Base-by-base conservation (phyloP, 2,113 vertebrate genomes). In the Desmodus rotundus region DNA sequence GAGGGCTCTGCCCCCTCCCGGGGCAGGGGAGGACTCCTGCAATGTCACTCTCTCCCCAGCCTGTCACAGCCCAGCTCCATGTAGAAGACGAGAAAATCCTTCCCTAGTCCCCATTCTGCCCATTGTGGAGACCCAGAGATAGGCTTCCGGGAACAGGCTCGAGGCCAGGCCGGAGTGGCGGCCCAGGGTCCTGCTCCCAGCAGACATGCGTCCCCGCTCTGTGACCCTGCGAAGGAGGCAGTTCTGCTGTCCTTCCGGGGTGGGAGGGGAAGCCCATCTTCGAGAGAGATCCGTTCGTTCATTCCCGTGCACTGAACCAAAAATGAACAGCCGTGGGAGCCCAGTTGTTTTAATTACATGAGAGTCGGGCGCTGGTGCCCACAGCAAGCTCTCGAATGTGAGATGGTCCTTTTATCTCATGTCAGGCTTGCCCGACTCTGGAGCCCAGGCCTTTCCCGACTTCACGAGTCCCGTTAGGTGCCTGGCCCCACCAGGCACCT, bases 1-100 rank as follows among this genome's bases (percentile, higher is more conserved):
- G 92, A 97, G 96, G 93, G 92, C 47, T 43, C 67, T 74, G 5
- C 38, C 63, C 31, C 43, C 76, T 74, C 28, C 31, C 13, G 4
- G 47, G n/a, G n/a, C n/a, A n/a, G n/a, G n/a, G n/a, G 31, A 33
- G 3, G 72, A 13, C 28, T 65, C 41, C 4, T 1, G 52, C 26
- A 63, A 2, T 14, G 58, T 63, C 28, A 14, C 61, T 13, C 4
- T 12, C 11, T 63, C 61, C 61, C 61, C 28, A 31, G 20, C 28
- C 43, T 5, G 24, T 4, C 41, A 1, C 1, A 0, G 17, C 36
- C 2, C n/a, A 11, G 13, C 31, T 22, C 20, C 36, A 20, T 6
- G 14, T 15, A 28, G 13, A 41, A 5, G 52, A 24, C 33, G 14
- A 67, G 19, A 19, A 26, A 50, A 1, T 26, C 72, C 17, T 50